Evolutionary conservation across 37 sponge, comb jelly and placozoan species (phyloP), one percentile per base, ranked within the genome.

Genomic region (Diacarnus erythraeanus): DNA sequence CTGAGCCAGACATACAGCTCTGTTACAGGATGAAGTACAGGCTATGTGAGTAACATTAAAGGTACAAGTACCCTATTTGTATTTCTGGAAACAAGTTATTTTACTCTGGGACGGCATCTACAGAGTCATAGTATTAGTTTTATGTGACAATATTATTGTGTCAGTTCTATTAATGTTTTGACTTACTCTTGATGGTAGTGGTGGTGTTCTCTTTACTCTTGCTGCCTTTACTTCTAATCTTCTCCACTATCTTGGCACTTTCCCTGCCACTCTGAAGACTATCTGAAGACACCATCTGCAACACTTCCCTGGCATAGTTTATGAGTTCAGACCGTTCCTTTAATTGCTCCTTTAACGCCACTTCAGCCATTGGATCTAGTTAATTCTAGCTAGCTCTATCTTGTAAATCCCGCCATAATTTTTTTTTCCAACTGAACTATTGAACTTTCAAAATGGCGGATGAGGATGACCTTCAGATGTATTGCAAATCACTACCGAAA

Each of bases 401-500:
- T 47, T 6, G 51, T 15, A 47, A 15, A 15, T 47, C 51, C 51
- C 51, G 51, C 51, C 51, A 47, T 15, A 47, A 47, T 6, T 47
- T 6, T 12, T 12, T 47, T 47, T 47, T 47, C 51, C 6, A 47
- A 47, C 12, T 15, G 51, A 47, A 12, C 51, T 6, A n/a, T n/a
- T n/a, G n/a, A n/a, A n/a, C n/a, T n/a, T 12, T 47, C 6, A 47
- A 12, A 47, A 47, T 47, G 51, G 51, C 51, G 12, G 51, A 47
- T 47, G n/a, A n/a, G n/a, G n/a, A n/a, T n/a, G n/a, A n/a, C n/a
- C 51, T 47, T 47, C 51, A 15, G 51, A 6, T 10, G 37, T 87
- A 42, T 39, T 87, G 75, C 76, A 83, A 47, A 41, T 42, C 36
- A 22, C 56, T 83, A 21, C 83, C 83, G 9, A 83, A 83, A 83